Conservation (phyloP, 1,140 invertebrate species). For the Drosophila orena region DNA sequence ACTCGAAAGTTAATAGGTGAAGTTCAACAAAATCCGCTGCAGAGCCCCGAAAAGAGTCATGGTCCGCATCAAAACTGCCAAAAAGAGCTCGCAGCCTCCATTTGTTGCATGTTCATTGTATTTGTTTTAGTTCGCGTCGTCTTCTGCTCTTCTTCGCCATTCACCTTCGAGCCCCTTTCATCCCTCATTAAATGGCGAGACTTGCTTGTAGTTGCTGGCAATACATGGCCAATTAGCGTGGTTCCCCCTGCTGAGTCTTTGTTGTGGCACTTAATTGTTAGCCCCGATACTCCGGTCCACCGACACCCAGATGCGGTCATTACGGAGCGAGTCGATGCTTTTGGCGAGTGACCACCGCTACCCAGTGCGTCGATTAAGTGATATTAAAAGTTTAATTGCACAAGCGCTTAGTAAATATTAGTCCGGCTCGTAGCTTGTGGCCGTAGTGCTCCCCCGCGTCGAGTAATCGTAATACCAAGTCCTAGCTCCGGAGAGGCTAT, state of each 20-base stretch:
- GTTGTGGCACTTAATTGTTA: slow-evolving; percentile 61
- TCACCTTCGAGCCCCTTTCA: slow-evolving; percentile 59
- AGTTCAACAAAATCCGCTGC: slow-evolving; percentile 62
- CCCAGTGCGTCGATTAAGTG: slow-evolving; percentile 67
- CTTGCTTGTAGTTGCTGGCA: slow-evolving; percentile 71
- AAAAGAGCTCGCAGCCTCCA: slow-evolving; percentile 49
- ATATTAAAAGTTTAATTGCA: slow-evolving; percentile 72
- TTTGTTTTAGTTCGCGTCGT: slow-evolving; percentile 64
- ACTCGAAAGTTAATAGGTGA: slow-evolving; percentile 74
- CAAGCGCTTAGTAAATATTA: slow-evolving; percentile 60
- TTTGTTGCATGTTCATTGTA: slow-evolving; percentile 82
- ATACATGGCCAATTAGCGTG: slow-evolving; percentile 78
- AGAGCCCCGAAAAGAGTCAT: slow-evolving; percentile 24
- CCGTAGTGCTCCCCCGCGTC: not conserved
- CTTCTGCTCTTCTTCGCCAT: slow-evolving; percentile 54
- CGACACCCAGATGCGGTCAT: slow-evolving; percentile 37
- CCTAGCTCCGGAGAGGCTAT: slow-evolving; percentile 17
- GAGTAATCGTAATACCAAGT: slow-evolving; percentile 7
- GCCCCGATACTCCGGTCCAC: slow-evolving; percentile 16
- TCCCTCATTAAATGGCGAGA: slow-evolving; percentile 74
- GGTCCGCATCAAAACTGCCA: slow-evolving; percentile 33
- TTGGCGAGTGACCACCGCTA: slow-evolving; percentile 37
- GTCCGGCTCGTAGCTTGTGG: slow-evolving; percentile 18
- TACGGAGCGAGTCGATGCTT: slow-evolving; percentile 34
- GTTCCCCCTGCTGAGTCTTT: slow-evolving; percentile 55